Percentiles rank a stretch among this genome's conserved stretches.
Conservation (phyloP, 2,113 vertebrate species). For the Macroglossus sobrinus region DNA sequence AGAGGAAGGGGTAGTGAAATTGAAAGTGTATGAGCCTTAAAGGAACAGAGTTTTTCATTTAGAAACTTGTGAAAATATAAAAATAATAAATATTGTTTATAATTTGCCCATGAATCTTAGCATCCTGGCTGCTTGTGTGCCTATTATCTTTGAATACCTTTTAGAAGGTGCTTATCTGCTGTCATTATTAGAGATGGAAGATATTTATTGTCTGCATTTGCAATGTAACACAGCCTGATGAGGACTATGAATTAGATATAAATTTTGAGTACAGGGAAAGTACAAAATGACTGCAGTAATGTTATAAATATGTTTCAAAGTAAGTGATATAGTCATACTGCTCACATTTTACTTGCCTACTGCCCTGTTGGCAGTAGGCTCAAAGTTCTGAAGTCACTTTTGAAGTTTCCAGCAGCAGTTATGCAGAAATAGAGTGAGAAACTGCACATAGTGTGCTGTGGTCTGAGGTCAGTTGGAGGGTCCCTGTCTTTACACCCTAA, state of each 20-base stretch:
- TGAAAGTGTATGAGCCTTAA: conserved; percentile 59
- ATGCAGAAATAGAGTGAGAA: not conserved
- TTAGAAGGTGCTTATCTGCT: not conserved
- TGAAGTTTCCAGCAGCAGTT: not conserved
- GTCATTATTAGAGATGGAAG: not conserved
- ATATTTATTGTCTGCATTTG: not conserved
- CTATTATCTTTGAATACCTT: not conserved
- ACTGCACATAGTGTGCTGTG: rapidly evolving
- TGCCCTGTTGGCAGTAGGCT: not conserved
- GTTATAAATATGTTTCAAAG: not conserved
- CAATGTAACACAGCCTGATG: not conserved
- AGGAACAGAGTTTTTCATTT: conserved; percentile 40
- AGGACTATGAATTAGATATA: not conserved
- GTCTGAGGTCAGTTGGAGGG: not conserved
- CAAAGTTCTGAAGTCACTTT: not conserved
- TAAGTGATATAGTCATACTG: not conserved
- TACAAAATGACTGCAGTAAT: not conserved
- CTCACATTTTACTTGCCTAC: not conserved
- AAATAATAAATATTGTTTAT: not conserved
- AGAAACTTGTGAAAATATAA: conserved; percentile 36
- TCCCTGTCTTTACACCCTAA: not conserved
- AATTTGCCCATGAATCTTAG: not conserved
- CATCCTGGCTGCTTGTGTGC: not conserved
- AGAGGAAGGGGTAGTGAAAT: conserved; percentile 65
- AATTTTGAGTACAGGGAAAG: not conserved